Evolutionary conservation across 2,113 vertebrate species (phyloP), one percentile per base, ranked within the genome.

Genomic region (Pseudonaja textilis): DNA sequence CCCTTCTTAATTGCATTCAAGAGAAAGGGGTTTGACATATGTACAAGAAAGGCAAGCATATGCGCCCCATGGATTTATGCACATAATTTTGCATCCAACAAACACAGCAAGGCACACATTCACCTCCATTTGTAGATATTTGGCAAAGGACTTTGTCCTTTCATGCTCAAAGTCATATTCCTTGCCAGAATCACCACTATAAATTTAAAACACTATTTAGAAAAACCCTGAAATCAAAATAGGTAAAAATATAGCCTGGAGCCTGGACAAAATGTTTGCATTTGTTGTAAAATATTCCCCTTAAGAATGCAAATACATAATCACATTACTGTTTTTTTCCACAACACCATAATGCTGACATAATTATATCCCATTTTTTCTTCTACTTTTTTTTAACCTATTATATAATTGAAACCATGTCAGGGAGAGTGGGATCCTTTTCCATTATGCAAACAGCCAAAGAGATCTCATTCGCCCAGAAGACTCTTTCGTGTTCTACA

Each of bases 331-430:
- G 64, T 5, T 26, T 52, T 95, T 81, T 96, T 96, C 96, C 89
- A 87, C 92, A 94, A 85, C 91, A 85, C 5, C 55, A 57, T 92
- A 94, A 59, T 39, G 29, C 50, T 23, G 85, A 59, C 54, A 10
- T 92, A 93, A 94, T 96, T 95, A 90, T 69, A 92, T 89, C 11
- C 34, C 91, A 74, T 88, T 56, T 55, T 96, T 94, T 89, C 5
- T 96, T 96, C 94, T 89, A 2, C 3, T 34, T 9, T 14, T 50
- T 50, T 57, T 0, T 93, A 92, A 91, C 61, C 91, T 59, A 34
- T n/a, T n/a, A 87, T 14, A 0, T 94, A 95, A 95, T 87, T 95
- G 94, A 94, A 96, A 96, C 90, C 96, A 95, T 93, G 52, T 87
- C 22, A n/a, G 22, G 57, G 64, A 94, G 94, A 93, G 22, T 14